A percentile compares a stretch with the other conserved stretches of the same genome.
Evolutionary conservation across 1,140 invertebrate species (phyloP).

Genomic region (Nasonia longicornis): DNA sequence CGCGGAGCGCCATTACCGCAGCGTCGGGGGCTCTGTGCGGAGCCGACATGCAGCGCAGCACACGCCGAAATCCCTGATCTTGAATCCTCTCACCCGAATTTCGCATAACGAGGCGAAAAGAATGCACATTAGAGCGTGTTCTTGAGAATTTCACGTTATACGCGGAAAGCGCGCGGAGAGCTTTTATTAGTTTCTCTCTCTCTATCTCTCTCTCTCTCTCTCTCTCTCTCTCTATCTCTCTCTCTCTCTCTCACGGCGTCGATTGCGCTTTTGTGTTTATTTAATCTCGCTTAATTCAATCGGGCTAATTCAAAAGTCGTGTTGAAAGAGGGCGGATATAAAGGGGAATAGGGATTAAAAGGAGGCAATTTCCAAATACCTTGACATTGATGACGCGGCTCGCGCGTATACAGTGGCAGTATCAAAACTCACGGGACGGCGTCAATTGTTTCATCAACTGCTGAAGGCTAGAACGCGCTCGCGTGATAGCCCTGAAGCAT

Average conservation of each 20-base stretch:
- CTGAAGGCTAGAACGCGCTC: neutral
- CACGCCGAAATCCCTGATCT: neutral
- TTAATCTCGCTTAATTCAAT: neutral
- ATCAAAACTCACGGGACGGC: neutral
- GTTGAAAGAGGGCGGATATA: neutral
- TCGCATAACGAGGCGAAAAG: neutral
- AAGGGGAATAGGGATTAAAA: neutral
- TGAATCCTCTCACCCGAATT: neutral
- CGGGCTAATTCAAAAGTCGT: neutral
- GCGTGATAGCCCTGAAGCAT: neutral
- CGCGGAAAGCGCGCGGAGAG: too few relatives aligned
- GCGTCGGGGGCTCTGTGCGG: neutral
- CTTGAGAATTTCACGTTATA: neutral
- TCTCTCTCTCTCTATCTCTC: too few relatives aligned
- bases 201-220: too few relatives aligned
- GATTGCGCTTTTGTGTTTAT: neutral
- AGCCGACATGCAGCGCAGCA: neutral
- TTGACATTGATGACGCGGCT: conserved; percentile 1
- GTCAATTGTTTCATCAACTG: conserved; percentile 32
- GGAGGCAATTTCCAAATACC: neutral
- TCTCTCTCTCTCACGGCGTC: too few relatives aligned
- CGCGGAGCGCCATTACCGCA: conserved; percentile 59
- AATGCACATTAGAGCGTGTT: neutral
- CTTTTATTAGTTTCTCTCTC: too few relatives aligned
- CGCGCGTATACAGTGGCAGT: neutral